Evolutionary conservation across 92 coral and sea anemone species (phyloP).

Genomic region (Virgularia gustaviana): DNA sequence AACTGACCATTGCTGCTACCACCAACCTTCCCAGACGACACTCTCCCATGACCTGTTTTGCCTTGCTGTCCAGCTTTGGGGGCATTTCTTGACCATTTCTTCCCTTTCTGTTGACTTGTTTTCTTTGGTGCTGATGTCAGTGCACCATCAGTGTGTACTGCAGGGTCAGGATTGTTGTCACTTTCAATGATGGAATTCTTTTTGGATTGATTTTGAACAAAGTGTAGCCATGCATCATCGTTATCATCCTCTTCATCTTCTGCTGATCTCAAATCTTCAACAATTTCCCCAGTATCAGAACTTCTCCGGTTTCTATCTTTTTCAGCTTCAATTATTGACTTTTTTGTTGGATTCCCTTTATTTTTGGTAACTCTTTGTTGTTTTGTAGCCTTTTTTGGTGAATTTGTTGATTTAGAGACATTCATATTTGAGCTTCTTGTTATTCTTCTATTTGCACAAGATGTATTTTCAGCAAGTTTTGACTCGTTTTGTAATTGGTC

Average conservation of each 20-base stretch:
- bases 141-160: not conserved
- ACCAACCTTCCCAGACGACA: constrained; percentile 1
- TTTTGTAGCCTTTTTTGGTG: not conserved
- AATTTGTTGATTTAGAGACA: no score
- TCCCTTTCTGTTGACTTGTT: not conserved
- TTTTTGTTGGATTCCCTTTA: not conserved
- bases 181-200: not conserved
- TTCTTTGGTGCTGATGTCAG: not conserved
- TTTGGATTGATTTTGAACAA: not conserved
- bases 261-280: not conserved
- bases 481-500: no score
- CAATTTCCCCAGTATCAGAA: constrained; percentile 16
- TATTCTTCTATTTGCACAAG: no score
- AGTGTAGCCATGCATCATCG: not conserved
- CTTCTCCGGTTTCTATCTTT: no score
- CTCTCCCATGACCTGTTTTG: not conserved
- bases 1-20: not conserved
- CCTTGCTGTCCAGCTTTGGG: not conserved
- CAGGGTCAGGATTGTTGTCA: not conserved
- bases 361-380: not conserved
- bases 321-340: no score
- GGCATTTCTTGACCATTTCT: not conserved
- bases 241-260: not conserved
- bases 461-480: no score
- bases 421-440: no score